These are phyloP conservation scores for Esperia sulphurella DNA, from an alignment of 2,888 invertebrate species.

Conservation along the genomic window DNA sequence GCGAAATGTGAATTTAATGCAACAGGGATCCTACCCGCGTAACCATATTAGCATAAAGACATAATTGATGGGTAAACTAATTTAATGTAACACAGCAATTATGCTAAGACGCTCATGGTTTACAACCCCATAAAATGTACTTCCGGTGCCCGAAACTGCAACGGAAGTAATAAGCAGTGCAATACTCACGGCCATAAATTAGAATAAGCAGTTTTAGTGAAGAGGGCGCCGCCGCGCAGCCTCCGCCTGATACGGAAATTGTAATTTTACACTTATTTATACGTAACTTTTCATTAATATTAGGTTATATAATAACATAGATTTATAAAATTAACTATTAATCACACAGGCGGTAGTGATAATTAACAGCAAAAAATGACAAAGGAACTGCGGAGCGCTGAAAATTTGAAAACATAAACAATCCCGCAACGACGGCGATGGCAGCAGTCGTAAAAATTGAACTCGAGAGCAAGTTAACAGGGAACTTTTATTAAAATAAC, in stretches of 20 bases:
- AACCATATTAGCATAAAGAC: conserved; percentile 60
- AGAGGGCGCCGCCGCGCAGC: conserved; percentile 42
- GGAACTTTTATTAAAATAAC: conserved; percentile 76
- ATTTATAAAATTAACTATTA: not conserved
- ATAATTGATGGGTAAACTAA: conserved; percentile 72
- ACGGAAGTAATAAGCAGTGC: conserved; percentile 73
- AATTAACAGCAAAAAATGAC: no score
- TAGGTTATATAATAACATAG: not conserved
- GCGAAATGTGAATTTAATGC: conserved; percentile 26
- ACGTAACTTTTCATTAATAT: no score
- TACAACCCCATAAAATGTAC: conserved; percentile 72
- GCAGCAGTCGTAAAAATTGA: conserved; percentile 65
- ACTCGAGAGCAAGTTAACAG: conserved; percentile 57
- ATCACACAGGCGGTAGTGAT: not conserved
- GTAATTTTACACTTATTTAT: conserved; percentile 1
- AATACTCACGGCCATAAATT: conserved; percentile 70
- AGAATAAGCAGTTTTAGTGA: conserved; percentile 72
- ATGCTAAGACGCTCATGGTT: conserved; percentile 73
- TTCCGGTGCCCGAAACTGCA: conserved; percentile 70
- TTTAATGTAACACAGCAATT: conserved; percentile 73
- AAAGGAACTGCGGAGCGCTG: not conserved
- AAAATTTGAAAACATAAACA: conserved; percentile 58
- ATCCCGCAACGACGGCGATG: conserved; percentile 52
- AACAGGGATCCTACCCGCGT: conserved; percentile 30
- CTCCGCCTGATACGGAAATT: conserved; percentile 22